These are phyloP conservation scores for Iguana delicatissima DNA, from an alignment of 2,797 vertebrate genomes.

Conservation along the genomic window DNA sequence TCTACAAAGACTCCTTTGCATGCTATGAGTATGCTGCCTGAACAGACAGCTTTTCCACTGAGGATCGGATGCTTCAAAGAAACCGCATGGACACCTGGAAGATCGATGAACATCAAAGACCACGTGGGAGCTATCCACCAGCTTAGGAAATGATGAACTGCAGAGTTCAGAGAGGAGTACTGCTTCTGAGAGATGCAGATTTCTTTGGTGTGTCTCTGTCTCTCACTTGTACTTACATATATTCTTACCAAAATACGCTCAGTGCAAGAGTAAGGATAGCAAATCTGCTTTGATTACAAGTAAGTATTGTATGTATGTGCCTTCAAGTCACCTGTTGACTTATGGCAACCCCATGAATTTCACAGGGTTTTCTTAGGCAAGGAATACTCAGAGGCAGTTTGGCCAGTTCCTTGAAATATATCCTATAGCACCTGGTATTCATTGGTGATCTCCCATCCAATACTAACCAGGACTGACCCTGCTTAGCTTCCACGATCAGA, in stretches of 20 bases:
- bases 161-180: constrained; percentile 27
- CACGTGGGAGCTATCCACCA: constrained; percentile 36
- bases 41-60: background rate
- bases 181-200: background rate
- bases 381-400: too few relatives aligned
- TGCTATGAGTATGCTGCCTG: constrained; percentile 1
- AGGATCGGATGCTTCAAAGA: constrained; percentile 15
- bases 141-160: constrained; percentile 40
- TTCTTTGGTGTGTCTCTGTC: constrained; percentile 14
- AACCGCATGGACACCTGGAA: constrained; percentile 48
- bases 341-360: too few relatives aligned
- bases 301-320: too few relatives aligned
- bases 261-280: background rate
- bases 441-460: too few relatives aligned
- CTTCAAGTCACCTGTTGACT: too few relatives aligned
- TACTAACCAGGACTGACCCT: too few relatives aligned
- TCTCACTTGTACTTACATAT: background rate
- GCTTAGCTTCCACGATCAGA: too few relatives aligned
- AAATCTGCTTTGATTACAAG: background rate
- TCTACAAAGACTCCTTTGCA: constrained; percentile 25
- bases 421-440: too few relatives aligned
- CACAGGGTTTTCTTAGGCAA: too few relatives aligned
- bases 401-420: too few relatives aligned
- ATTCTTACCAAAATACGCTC: background rate
- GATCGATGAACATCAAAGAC: constrained; percentile 33